These are phyloP conservation scores for Chamaea fasciata DNA, from an alignment of 2,113 vertebrate genomes.

Conservation along the genomic window DNA sequence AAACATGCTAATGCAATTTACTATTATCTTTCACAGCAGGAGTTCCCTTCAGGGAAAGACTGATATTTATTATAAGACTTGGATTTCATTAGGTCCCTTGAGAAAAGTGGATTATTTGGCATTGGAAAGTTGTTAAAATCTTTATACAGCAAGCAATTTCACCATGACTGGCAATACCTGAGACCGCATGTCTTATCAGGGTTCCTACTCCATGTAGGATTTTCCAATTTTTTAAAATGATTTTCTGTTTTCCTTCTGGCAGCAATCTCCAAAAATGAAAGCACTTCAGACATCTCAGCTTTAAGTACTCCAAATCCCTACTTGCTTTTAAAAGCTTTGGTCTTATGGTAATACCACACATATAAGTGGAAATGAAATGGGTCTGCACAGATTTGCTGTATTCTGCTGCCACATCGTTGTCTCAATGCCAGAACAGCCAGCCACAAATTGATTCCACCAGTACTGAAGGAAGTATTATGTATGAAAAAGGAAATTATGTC, in stretches of 20 bases:
- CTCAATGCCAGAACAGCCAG: conserved; percentile 22
- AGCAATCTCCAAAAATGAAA: not conserved
- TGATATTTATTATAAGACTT: not conserved
- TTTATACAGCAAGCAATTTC: not conserved
- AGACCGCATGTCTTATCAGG: not conserved
- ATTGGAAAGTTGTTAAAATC: not conserved
- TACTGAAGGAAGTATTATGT: conserved; percentile 53
- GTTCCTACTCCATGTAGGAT: not conserved
- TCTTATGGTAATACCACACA: not conserved
- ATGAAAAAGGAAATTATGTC: conserved; percentile 61
- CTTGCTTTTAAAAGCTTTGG: conserved; percentile 14
- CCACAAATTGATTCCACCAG: conserved; percentile 59
- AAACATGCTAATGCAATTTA: not conserved
- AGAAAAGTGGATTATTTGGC: not conserved
- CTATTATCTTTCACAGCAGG: conserved; percentile 36
- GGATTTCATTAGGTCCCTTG: not conserved
- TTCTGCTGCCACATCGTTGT: conserved; percentile 19
- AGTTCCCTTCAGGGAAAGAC: conserved; percentile 17
- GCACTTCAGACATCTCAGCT: not conserved
- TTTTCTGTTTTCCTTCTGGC: conserved; percentile 17
- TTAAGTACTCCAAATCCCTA: not conserved
- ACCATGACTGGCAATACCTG: not conserved
- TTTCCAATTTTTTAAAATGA: not conserved
- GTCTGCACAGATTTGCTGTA: not conserved
- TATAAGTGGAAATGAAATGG: not conserved